Evolutionary conservation across 2,797 vertebrate genomes (phyloP).

Genomic region (Neosalanx taihuensis): DNA sequence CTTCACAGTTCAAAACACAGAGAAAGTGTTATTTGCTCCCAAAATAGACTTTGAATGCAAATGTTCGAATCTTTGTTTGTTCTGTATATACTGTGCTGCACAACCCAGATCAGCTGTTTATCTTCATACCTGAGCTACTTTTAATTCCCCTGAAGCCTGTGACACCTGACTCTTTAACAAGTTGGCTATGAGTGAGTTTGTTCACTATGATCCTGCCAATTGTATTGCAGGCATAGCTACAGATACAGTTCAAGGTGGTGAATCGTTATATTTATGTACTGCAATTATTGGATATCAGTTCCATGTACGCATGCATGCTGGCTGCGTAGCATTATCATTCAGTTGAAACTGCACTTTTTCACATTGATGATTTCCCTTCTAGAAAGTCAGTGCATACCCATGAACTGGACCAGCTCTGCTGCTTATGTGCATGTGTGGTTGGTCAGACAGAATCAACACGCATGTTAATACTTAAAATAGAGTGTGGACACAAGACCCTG

Average conservation of each 20-base stretch:
- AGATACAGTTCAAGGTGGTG: no score
- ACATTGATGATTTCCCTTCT: not conserved
- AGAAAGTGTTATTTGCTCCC: not conserved
- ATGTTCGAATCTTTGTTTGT: no score
- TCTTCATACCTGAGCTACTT: not conserved
- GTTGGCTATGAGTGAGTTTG: no score
- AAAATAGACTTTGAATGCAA: not conserved
- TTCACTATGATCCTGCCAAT: no score
- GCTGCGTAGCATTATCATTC: not conserved
- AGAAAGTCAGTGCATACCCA: not conserved
- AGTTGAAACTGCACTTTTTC: not conserved
- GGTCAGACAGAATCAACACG: conserved; percentile 35
- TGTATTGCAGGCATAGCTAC: no score
- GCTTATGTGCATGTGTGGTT: conserved; percentile 36
- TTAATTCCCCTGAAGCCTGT: not conserved
- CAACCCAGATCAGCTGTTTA: no score
- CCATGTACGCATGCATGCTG: no score
- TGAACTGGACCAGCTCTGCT: conserved; percentile 13
- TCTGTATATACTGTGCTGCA: no score
- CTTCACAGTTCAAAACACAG: not conserved
- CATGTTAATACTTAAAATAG: conserved; percentile 73
- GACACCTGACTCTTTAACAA: not conserved
- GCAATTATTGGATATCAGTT: no score
- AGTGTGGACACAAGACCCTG: conserved; percentile 48
- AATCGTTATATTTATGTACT: no score